Base-by-base conservation (phyloP, 2,888 invertebrate species). In the Cheilosia impressa region DNA sequence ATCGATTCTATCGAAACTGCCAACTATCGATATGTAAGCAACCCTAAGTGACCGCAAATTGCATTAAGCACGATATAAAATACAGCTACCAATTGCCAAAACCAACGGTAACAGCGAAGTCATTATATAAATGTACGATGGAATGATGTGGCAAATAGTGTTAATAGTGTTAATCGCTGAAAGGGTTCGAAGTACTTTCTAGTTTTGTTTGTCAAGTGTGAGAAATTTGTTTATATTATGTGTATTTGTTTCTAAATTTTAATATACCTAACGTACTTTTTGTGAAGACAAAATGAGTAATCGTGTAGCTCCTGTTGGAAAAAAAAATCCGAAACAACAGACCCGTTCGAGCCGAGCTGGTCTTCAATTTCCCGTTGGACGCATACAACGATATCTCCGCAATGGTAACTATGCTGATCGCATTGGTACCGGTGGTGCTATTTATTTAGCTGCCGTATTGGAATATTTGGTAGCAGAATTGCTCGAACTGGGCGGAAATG, bases 391-490 rank as follows among this genome's bases (percentile, higher is more conserved):
- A 78, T 89, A 93, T 5, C 89, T 94, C 5, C 91, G 93, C 1
- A 93, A 93, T 88, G 94, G 94, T n/a, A 93, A 94, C 87, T 94
- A 93, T 88, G 94, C 94, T 1, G 93, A 94, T 88, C 91, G 93
- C 7, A 91, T 93, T 9, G 93, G 93, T 63, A 92, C 92, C 31
- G 93, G 93, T 17, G 93, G 93, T 17, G 92, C 93, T 1, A 93
- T 93, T 0, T 93, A 93, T 75, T 87, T 93, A 45, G 93, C 93
- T 0, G 93, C 93, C 24, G 94, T 94, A 0, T 93, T 94, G 92
- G 94, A 94, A 88, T 94, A 94, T 88, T 89, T 94, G 72, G 94
- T 95, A 13, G 95, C 95, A 79, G 95, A 95, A 93, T 93, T 94
- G 1, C 89, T 94, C 75, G 94, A 94, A 89, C 93, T 94, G 91